Conservation (phyloP, 1,140 invertebrate species). For the Acromyrmex charruanus region DNA sequence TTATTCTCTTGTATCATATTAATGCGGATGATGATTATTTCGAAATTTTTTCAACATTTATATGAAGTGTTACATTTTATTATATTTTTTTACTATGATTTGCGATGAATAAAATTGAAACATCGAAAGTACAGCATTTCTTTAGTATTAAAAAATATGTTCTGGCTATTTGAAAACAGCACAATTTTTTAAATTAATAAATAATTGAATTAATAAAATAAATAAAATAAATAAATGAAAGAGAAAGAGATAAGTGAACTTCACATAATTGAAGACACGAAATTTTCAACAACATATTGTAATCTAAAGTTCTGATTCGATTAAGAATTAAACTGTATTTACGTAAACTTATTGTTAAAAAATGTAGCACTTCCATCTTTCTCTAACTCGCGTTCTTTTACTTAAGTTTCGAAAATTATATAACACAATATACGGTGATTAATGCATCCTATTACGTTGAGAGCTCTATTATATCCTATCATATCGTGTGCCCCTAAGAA, state of each 20-base stretch:
- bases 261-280: too few species aligned
- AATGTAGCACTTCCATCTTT: background rate
- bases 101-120: background rate
- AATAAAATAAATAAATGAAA: background rate
- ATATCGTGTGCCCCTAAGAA: slow-evolving; percentile 1
- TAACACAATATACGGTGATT: background rate
- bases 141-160: background rate
- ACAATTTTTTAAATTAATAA: background rate
- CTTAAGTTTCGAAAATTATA: slow-evolving; percentile 7
- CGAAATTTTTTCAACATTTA: background rate
- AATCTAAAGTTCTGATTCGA: background rate
- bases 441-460: slow-evolving; percentile 21
- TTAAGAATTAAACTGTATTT: background rate
- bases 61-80: too few species aligned
- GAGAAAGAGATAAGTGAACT: background rate
- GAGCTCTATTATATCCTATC: slow-evolving; percentile 26
- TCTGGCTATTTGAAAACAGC: background rate
- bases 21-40: too few species aligned
- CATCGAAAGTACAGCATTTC: background rate
- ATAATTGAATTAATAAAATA: background rate
- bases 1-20: background rate
- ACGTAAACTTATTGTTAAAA: background rate
- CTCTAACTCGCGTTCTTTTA: background rate
- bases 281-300: background rate
- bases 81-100: background rate